Evolutionary conservation across 2,888 invertebrate genomes (phyloP).

Genomic region (Rambutsinella grinnellia): DNA sequence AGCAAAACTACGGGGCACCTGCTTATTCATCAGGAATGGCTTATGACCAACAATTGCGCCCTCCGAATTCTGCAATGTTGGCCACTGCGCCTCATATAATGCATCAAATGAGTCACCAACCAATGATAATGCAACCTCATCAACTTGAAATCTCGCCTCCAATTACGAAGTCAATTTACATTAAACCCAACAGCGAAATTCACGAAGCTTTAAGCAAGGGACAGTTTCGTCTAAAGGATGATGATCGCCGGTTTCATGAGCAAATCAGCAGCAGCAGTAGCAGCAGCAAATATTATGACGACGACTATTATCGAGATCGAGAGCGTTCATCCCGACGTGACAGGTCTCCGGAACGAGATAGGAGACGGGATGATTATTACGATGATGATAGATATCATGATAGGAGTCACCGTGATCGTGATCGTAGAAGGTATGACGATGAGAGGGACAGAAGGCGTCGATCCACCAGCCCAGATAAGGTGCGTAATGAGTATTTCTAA

Average conservation of each 20-base stretch:
- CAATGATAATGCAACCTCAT: slow-evolving; percentile 4
- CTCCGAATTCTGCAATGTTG: not conserved
- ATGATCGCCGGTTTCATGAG: slow-evolving; percentile 13
- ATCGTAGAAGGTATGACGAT: slow-evolving; percentile 31
- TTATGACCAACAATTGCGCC: slow-evolving; percentile 13
- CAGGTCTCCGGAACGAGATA: slow-evolving; percentile 13
- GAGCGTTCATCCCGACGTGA: slow-evolving; percentile 26
- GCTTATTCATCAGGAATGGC: not conserved
- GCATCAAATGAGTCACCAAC: slow-evolving; percentile 11
- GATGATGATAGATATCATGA: slow-evolving; percentile 31
- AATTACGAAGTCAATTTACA: slow-evolving; percentile 29
- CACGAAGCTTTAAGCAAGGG: slow-evolving; percentile 35
- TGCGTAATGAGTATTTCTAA: not conserved
- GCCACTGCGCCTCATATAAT: not conserved
- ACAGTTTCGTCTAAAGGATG: slow-evolving; percentile 17
- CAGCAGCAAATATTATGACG: slow-evolving; percentile 23
- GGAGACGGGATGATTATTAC: slow-evolving; percentile 36
- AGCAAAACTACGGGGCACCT: slow-evolving; percentile 6
- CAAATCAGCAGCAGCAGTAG: not conserved
- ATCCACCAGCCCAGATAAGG: slow-evolving; percentile 37
- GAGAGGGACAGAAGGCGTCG: slow-evolving; percentile 15
- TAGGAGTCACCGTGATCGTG: no score
- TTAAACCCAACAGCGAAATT: slow-evolving; percentile 43
- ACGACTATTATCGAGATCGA: slow-evolving; percentile 12
- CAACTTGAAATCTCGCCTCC: slow-evolving; percentile 8